Evolutionary conservation across 2,113 vertebrate species (phyloP), one percentile per base, ranked within the genome.

Genomic region (Hystrix brachyura): DNA sequence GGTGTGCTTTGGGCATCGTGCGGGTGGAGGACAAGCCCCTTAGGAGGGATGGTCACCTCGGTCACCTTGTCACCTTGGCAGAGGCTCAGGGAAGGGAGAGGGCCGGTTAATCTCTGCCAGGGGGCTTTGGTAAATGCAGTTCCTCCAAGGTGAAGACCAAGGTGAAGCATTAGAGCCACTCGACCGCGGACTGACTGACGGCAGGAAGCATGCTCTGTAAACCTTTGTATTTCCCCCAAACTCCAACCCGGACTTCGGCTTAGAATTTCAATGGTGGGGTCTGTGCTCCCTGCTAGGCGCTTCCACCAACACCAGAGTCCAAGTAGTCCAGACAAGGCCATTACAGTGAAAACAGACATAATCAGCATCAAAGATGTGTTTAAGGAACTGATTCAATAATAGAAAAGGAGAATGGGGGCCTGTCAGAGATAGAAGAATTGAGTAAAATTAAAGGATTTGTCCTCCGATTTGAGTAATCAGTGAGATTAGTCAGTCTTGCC

Each of bases 41-140:
- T 38, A 38, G 38, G 51, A 38, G 10, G 11, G 2, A 59, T 27
- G 27, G 17, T 69, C 15, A 13, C 65, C 53, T 81, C 13, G 0
- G 17, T 48, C 82, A 57, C 10, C 55, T 57, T 57, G 17, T 12
- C 10, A 17, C 55, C 17, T 17, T 57, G 38, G 57, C 51, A 27
- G 79, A 59, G 62, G 55, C 59, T 51, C 60, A 38, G 55, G 59
- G 89, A 91, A 72, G 53, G 80, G 72, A 81, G 48, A 87, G 92
- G 62, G 83, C 46, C 87, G 0, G 34, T 71, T 69, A 80, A 19
- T 29, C 94, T 90, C 34, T 64, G 83, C 94, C 92, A 90, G 53
- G 43, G 64, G 76, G 69, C 95, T 97, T 91, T 65, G 93, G 93
- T 93, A 84, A 87, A 90, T 86, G 60, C 11, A 86, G 94, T 78